Conservation (phyloP, 2,113 vertebrate species). For the Antechinus flavipes region DNA sequence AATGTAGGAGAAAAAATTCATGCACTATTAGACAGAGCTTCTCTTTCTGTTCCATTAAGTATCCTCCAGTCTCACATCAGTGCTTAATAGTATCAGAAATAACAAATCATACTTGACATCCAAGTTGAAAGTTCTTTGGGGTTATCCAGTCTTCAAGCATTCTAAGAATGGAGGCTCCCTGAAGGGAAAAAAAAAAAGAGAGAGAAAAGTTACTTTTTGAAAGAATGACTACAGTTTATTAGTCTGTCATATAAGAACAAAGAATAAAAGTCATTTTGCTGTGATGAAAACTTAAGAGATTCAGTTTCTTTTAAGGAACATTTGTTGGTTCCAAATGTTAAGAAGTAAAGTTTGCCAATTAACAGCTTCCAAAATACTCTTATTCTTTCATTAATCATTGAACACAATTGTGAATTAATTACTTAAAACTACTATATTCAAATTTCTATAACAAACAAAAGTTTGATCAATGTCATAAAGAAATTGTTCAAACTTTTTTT, state of each 20-base stretch:
- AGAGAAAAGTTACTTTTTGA: not conserved
- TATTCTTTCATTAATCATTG: not conserved
- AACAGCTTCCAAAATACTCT: not conserved
- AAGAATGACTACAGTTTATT: not conserved
- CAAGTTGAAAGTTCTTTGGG: slow-evolving; percentile 86
- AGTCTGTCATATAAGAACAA: not conserved
- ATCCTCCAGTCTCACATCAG: not conserved
- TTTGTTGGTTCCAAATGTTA: not conserved
- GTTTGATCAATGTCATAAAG: not conserved
- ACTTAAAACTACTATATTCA: not conserved
- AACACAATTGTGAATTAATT: not conserved
- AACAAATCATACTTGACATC: slow-evolving; percentile 87
- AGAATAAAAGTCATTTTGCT: not conserved
- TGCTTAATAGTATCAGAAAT: not conserved
- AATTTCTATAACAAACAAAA: slow-evolving; percentile 32
- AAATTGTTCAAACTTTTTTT: not conserved
- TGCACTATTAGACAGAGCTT: not conserved
- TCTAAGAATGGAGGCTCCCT: slow-evolving; percentile 92
- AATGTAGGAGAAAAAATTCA: not conserved
- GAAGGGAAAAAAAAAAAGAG: slow-evolving; percentile 3
- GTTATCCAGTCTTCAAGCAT: slow-evolving; percentile 93
- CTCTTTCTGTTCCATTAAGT: not conserved
- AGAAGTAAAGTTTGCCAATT: not conserved
- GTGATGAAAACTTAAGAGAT: slow-evolving; percentile 12
- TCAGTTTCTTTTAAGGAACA: not conserved